These are phyloP conservation scores for Drosophila burlai DNA, from an alignment of 1,140 invertebrate species.

Conservation along the genomic window DNA sequence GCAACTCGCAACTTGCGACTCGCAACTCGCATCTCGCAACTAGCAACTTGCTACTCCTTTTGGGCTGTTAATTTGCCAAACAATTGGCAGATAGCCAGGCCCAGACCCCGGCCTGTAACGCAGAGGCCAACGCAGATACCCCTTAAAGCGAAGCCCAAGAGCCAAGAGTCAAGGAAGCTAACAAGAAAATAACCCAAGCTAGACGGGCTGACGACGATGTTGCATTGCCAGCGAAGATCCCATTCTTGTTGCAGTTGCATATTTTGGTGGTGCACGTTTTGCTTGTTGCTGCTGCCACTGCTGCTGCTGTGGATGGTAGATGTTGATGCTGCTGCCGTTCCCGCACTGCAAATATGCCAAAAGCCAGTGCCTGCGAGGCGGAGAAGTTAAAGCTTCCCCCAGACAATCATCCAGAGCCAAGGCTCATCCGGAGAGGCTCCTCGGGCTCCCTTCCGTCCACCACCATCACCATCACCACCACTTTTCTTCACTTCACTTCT, in stretches of 20 bases:
- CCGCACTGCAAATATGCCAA: constrained; percentile 76
- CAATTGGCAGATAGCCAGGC: constrained; percentile 79
- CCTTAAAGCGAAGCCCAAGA: constrained; percentile 14
- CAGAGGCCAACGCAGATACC: constrained; percentile 22
- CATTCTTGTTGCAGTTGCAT: constrained; percentile 63
- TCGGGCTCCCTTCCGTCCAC: constrained; percentile 3
- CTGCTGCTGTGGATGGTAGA: constrained; percentile 18
- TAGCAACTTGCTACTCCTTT: constrained; percentile 54
- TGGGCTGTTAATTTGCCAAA: constrained; percentile 81
- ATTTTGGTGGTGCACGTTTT: constrained; percentile 59
- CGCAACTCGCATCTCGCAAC: background rate
- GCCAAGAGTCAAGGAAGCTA: constrained; percentile 49
- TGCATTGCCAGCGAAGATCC: constrained; percentile 40
- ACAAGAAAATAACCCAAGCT: constrained; percentile 73
- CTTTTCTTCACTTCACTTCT: background rate
- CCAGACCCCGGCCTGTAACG: constrained; percentile 47
- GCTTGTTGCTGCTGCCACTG: constrained; percentile 54
- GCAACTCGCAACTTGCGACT: constrained; percentile 19
- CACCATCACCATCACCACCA: no score
- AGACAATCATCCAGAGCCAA: constrained; percentile 41
- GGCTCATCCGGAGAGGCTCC: constrained; percentile 33
- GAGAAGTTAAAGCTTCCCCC: constrained; percentile 40
- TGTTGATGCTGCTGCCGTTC: constrained; percentile 52
- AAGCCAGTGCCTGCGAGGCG: constrained; percentile 38
- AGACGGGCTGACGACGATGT: constrained; percentile 75